Conservation (phyloP, 2,113 vertebrate genomes). For the Aegotheles bennettii region DNA sequence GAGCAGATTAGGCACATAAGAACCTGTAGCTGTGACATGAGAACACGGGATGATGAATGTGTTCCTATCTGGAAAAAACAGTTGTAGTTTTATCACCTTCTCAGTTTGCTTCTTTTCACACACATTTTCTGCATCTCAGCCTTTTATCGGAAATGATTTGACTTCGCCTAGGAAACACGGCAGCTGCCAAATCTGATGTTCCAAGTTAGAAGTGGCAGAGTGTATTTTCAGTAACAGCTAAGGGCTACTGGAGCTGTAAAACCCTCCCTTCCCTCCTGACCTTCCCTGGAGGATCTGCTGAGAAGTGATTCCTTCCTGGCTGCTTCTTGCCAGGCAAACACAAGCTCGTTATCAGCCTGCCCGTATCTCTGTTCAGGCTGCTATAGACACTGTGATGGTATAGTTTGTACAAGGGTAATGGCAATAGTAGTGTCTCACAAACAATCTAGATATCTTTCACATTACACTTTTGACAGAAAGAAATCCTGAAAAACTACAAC, state of each 20-base stretch:
- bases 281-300: not conserved
- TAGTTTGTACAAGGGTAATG: not conserved
- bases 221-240: not conserved
- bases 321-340: not conserved
- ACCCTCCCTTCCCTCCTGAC: not conserved
- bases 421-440: not conserved
- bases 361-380: not conserved
- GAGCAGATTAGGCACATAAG: not conserved
- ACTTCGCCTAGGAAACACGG: not conserved
- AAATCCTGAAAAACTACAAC: not conserved
- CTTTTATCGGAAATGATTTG: not conserved
- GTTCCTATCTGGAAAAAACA: not conserved
- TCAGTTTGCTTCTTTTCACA: not conserved
- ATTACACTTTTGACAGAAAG: not conserved
- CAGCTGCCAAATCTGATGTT: not conserved
- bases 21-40: not conserved
- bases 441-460: not conserved
- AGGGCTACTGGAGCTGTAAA: not conserved
- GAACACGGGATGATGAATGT: not conserved
- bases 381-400: not conserved
- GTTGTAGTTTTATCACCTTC: not conserved
- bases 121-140: not conserved
- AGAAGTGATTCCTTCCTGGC: not conserved
- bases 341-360: rapidly evolving
- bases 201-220: not conserved